Conservation (phyloP, 2,888 invertebrate species). For the Noctua fimbriata region DNA sequence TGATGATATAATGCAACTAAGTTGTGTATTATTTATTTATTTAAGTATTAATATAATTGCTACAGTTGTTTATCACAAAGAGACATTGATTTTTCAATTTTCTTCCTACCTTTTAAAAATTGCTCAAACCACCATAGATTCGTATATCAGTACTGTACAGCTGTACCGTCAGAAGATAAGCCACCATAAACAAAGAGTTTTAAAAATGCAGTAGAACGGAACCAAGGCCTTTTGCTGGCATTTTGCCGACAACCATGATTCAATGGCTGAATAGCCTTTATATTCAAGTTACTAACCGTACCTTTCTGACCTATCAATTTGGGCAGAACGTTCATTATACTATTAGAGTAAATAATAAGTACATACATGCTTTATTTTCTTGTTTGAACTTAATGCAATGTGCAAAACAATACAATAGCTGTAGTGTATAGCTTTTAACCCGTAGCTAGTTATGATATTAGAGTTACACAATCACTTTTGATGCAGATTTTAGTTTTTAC, state of each 20-base stretch:
- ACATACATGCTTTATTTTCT: neutral
- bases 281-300: neutral
- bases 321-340: neutral
- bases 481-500: neutral
- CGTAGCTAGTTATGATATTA: neutral
- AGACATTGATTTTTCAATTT: neutral
- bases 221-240: slow-evolving; percentile 38
- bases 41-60: neutral
- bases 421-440: neutral
- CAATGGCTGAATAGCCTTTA: slow-evolving; percentile 32
- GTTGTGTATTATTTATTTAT: neutral
- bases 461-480: neutral
- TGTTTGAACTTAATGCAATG: neutral
- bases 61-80: neutral
- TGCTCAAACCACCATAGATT: slow-evolving; percentile 7
- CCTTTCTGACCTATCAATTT: slow-evolving; percentile 1
- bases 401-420: neutral
- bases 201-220: slow-evolving; percentile 40
- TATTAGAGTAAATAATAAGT: neutral
- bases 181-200: slow-evolving; percentile 29
- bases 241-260: slow-evolving; percentile 42
- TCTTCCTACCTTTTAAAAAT: neutral
- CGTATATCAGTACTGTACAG: slow-evolving; percentile 5
- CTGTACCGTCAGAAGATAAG: slow-evolving; percentile 26
- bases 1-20: neutral